These are phyloP conservation scores for Tragulus kanchil DNA, from an alignment of 2,113 vertebrate species.

Conservation along the genomic window DNA sequence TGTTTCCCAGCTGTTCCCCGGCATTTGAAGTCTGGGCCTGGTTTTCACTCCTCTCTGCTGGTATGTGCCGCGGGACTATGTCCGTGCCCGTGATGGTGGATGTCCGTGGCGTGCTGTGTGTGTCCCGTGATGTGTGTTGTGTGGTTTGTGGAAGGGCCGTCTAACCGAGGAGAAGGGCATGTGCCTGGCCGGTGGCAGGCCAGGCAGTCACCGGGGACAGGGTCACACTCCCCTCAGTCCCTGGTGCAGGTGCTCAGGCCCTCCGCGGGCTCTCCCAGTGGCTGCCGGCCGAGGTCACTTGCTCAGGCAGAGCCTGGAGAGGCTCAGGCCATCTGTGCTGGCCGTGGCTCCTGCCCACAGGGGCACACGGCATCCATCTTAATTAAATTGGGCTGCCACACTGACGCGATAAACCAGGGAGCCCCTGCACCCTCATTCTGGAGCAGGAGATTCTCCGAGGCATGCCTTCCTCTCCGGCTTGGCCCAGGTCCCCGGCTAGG, in stretches of 20 bases:
- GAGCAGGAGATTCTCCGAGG: not conserved
- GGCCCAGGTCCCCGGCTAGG: not conserved
- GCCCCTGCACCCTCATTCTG: not conserved
- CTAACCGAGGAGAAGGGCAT: too few relatives aligned
- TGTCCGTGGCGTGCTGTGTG: not conserved
- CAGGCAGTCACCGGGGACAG: not conserved
- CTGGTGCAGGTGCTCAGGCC: not conserved
- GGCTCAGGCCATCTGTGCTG: conserved; percentile 49
- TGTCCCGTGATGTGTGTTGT: not conserved
- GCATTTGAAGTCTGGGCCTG: not conserved
- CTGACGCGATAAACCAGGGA: not conserved
- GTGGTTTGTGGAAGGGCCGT: not conserved
- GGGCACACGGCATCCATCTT: conserved; percentile 34
- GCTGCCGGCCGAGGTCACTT: not conserved
- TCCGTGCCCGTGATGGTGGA: not conserved
- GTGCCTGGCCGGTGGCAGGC: not conserved
- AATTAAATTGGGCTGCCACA: conserved; percentile 44
- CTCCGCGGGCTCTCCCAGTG: not conserved
- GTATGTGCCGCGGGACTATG: not conserved
- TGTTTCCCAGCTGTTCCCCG: not conserved
- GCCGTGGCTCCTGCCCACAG: conserved; percentile 21
- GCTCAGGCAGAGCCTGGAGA: not conserved
- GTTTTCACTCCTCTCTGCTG: not conserved
- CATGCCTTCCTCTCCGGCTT: not conserved
- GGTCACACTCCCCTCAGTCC: not conserved